Conservation (phyloP, 1,140 invertebrate genomes). For the Heliconius congener region DNA sequence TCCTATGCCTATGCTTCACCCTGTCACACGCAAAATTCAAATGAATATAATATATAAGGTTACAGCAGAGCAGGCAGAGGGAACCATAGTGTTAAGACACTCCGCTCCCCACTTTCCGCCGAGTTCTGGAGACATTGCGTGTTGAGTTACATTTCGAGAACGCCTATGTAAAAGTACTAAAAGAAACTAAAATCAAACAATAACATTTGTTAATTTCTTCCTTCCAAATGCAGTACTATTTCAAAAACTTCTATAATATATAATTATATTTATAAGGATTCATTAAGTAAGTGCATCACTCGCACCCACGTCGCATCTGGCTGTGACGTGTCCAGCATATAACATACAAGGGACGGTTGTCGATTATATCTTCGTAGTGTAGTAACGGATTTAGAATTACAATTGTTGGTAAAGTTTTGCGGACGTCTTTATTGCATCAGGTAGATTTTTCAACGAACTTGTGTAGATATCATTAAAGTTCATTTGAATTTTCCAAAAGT, state of each 20-base stretch:
- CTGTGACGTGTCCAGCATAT: slow-evolving; percentile 1
- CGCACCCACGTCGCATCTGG: slow-evolving; percentile 6
- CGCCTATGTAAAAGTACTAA: too few species aligned
- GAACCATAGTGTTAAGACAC: too few species aligned
- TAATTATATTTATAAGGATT: slow-evolving; percentile 5
- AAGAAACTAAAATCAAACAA: too few species aligned
- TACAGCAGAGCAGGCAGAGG: too few species aligned
- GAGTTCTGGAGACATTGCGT: too few species aligned
- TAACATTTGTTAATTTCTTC: too few species aligned
- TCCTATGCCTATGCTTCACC: too few species aligned
- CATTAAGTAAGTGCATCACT: slow-evolving; percentile 7
- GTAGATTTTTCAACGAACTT: neutral
- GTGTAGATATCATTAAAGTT: neutral
- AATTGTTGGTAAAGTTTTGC: neutral
- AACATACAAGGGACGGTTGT: neutral
- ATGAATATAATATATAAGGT: too few species aligned
- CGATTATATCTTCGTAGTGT: slow-evolving; percentile 3
- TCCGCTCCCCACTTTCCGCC: too few species aligned
- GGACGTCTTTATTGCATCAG: neutral
- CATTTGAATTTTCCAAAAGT: neutral
- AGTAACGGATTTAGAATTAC: slow-evolving; percentile 12
- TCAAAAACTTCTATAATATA: neutral
- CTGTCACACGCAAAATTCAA: too few species aligned
- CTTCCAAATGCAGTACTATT: neutral
- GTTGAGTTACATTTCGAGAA: too few species aligned